phyloP scores from a whole-genome alignment of 1,140 invertebrate species.

The Leptoteleia sp. region DNA sequence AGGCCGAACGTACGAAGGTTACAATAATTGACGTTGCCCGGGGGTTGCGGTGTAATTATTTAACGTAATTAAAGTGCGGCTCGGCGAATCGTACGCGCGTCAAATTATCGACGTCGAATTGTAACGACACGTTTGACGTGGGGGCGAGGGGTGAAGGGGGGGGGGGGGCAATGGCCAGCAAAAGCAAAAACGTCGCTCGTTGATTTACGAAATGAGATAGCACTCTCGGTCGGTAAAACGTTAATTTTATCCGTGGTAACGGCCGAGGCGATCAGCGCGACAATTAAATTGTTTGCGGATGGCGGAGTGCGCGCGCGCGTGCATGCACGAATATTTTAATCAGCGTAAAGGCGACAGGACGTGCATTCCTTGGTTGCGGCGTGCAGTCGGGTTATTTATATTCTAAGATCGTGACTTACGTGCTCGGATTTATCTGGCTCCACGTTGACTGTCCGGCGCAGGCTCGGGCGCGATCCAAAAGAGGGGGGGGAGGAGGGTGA shows the following conservation, averaged over 20 bases:
- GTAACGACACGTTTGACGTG: neutral
- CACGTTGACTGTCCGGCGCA: slow-evolving; percentile 21
- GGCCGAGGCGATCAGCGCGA: neutral
- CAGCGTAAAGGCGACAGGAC: slow-evolving; percentile 20
- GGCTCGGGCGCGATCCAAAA: slow-evolving; percentile 27
- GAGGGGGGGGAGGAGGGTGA: no score
- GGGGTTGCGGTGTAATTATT: slow-evolving; percentile 1
- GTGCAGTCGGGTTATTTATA: slow-evolving; percentile 44
- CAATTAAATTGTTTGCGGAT: slow-evolving; percentile 24
- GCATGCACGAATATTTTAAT: slow-evolving; percentile 43
- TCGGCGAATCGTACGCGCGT: neutral
- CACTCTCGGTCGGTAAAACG: neutral
- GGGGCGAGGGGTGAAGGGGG: no score
- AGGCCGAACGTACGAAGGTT: no score
- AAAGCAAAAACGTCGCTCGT: no score
- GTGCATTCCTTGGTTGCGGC: slow-evolving; percentile 31
- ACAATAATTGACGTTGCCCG: neutral
- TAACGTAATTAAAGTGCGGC: slow-evolving; percentile 4
- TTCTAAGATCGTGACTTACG: slow-evolving; percentile 47
- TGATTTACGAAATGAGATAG: no score
- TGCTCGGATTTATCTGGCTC: slow-evolving; percentile 42
- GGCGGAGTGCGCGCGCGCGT: neutral
- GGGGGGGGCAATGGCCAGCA: no score
- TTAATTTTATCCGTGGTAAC: neutral
- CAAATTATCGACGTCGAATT: neutral